Evolutionary conservation across 1,140 invertebrate genomes (phyloP).

Genomic region (Medauroidea extradentata): DNA sequence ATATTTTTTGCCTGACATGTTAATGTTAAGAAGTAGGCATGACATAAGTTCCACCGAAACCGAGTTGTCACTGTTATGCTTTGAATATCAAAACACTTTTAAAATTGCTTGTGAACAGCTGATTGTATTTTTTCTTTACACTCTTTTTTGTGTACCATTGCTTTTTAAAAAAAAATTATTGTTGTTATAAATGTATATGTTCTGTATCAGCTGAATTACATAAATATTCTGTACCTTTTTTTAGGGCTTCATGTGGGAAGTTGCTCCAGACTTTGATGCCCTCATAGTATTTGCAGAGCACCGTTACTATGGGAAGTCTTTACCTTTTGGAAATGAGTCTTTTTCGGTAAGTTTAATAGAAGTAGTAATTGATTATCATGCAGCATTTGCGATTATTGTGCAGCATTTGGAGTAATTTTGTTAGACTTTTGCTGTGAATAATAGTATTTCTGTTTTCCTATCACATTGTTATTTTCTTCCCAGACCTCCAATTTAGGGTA

Average conservation of each 20-base stretch:
- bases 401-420: too few species aligned
- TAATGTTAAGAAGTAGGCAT: too few species aligned
- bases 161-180: background rate
- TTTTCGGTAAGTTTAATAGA: constrained; percentile 51
- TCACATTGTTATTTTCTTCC: too few species aligned
- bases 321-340: constrained; percentile 81
- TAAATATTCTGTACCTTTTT: constrained; percentile 11
- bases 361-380: too few species aligned
- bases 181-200: background rate
- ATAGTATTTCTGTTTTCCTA: too few species aligned
- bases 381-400: too few species aligned
- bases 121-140: background rate
- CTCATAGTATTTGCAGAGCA: constrained; percentile 92
- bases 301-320: constrained; percentile 88
- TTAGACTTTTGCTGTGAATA: too few species aligned
- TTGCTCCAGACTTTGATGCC: constrained; percentile 70
- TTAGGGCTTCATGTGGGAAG: constrained; percentile 91
- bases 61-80: background rate
- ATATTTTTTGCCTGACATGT: too few species aligned
- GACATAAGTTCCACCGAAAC: too few species aligned
- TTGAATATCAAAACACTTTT: background rate
- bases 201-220: too few species aligned
- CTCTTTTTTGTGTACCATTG: background rate
- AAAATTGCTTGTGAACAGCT: background rate
- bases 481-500: too few species aligned